Conservation (phyloP, 1,140 invertebrate genomes). For the Anadara kagoshimensis region DNA sequence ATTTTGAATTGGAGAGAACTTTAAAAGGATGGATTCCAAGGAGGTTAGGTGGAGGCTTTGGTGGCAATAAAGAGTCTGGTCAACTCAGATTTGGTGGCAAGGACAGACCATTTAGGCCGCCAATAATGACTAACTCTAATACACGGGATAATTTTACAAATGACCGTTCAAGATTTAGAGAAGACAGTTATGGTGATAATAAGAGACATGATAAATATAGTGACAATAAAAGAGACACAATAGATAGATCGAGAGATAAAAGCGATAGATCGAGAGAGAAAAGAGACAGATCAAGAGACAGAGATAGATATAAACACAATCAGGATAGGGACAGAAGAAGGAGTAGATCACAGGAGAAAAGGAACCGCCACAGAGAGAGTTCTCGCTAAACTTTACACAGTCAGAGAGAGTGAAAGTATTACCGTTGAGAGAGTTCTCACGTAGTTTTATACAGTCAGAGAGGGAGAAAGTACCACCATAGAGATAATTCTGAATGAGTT, state of each 20-base stretch:
- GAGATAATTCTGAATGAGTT: too few species aligned
- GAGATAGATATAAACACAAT: slow-evolving; percentile 7
- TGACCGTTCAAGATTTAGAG: not conserved
- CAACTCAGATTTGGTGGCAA: slow-evolving; percentile 90
- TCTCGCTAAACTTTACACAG: not conserved
- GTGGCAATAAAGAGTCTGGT: slow-evolving; percentile 90
- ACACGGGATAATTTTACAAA: not conserved
- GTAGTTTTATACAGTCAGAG: too few species aligned
- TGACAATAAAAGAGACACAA: slow-evolving; percentile 15
- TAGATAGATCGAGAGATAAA: slow-evolving; percentile 3
- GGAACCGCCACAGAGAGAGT: not conserved
- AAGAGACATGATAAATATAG: slow-evolving; percentile 17
- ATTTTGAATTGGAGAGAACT: slow-evolving; percentile 76
- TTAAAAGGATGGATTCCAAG: slow-evolving; percentile 89
- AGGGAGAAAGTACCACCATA: too few species aligned
- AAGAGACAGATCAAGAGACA: slow-evolving; percentile 19
- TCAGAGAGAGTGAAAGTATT: slow-evolving; percentile 5
- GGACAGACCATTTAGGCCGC: slow-evolving; percentile 80
- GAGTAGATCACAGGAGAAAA: not conserved
- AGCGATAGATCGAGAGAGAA: slow-evolving; percentile 1
- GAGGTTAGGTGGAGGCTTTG: slow-evolving; percentile 89
- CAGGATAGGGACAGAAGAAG: slow-evolving; percentile 4
- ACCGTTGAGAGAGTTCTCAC: too few species aligned
- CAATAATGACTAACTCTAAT: slow-evolving; percentile 41
- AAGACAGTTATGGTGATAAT: slow-evolving; percentile 15